Percentiles rank a stretch among this genome's conserved stretches.
Evolutionary conservation across 1,140 invertebrate species (phyloP).

Genomic region (Zelostemma sp.): DNA sequence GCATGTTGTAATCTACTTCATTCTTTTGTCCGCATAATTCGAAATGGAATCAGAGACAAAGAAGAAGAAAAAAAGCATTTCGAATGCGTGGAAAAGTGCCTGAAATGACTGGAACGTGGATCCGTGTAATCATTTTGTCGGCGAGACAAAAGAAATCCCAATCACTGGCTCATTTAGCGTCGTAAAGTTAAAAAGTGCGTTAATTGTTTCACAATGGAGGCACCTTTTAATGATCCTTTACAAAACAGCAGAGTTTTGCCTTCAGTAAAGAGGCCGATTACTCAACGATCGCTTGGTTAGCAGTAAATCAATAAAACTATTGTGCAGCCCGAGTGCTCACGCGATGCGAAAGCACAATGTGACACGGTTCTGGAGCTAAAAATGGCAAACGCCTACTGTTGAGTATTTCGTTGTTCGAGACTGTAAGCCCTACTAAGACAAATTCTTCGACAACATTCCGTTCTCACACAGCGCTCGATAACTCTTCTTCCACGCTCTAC

Average conservation of each 20-base stretch:
- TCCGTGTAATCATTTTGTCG: too few species aligned
- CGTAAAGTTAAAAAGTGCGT: too few species aligned
- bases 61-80: too few species aligned
- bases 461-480: neutral
- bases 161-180: too few species aligned
- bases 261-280: slow-evolving; percentile 28
- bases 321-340: slow-evolving; percentile 32
- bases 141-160: too few species aligned
- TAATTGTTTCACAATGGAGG: too few species aligned
- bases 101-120: too few species aligned
- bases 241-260: slow-evolving; percentile 9
- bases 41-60: too few species aligned
- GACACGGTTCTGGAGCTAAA: slow-evolving; percentile 38
- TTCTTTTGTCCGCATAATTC: neutral
- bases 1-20: too few species aligned
- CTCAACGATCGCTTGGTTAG: slow-evolving; percentile 29
- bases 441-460: slow-evolving; percentile 2
- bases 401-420: slow-evolving; percentile 25
- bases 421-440: slow-evolving; percentile 12
- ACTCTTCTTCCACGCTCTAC: neutral
- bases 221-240: too few species aligned
- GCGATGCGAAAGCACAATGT: slow-evolving; percentile 34
- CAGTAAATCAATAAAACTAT: slow-evolving; percentile 41
- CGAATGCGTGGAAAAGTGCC: too few species aligned
- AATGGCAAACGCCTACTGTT: slow-evolving; percentile 27